Evolutionary conservation across 2,797 vertebrate species (phyloP).

Genomic region (Sandelia bainsii): DNA sequence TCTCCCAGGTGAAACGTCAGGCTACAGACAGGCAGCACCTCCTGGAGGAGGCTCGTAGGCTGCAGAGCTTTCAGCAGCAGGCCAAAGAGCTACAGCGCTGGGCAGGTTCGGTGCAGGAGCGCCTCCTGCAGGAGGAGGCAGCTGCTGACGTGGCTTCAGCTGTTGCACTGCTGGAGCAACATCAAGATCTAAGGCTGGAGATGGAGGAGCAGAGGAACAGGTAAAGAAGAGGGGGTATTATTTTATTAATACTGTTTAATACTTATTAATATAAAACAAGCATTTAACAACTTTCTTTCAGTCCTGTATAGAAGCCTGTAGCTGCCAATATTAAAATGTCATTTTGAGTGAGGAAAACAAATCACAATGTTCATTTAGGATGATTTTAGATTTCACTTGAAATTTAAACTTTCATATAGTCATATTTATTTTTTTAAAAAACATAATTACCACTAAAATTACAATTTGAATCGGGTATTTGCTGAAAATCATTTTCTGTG

Average conservation of each 20-base stretch:
- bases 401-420: too few relatives aligned
- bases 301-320: background rate
- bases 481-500: too few relatives aligned
- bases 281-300: background rate
- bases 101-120: slow-evolving; percentile 78
- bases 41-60: slow-evolving; percentile 74
- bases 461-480: too few relatives aligned
- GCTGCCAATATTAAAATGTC: background rate
- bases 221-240: slow-evolving; percentile 58
- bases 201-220: slow-evolving; percentile 85
- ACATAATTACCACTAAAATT: too few relatives aligned
- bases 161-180: slow-evolving; percentile 82
- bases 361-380: too few relatives aligned
- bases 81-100: slow-evolving; percentile 82
- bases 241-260: too few relatives aligned
- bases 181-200: slow-evolving; percentile 85
- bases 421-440: too few relatives aligned
- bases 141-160: slow-evolving; percentile 84
- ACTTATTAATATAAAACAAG: too few relatives aligned
- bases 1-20: slow-evolving; percentile 68
- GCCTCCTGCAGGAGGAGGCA: slow-evolving; percentile 82
- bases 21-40: slow-evolving; percentile 62
- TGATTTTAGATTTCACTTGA: too few relatives aligned
- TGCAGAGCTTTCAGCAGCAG: slow-evolving; percentile 84
- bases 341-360: too few relatives aligned